phyloP scores from a whole-genome alignment of 1,140 invertebrate species.

The Pteromalus puparum region DNA sequence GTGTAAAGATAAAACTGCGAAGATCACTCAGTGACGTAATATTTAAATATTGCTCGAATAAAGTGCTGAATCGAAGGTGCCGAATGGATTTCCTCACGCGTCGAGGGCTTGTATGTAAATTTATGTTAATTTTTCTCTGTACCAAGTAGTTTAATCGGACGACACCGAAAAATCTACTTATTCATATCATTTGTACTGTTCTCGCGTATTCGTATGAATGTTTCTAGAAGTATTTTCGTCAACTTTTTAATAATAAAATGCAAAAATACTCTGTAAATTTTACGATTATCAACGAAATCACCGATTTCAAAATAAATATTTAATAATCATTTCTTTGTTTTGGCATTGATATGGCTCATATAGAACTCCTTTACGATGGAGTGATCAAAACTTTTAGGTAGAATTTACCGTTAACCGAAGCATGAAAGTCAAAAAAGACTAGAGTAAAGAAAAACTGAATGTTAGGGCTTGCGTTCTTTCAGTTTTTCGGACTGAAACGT shows the following conservation, averaged over 20 bases:
- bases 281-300: conserved; percentile 27
- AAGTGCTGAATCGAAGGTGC: not conserved
- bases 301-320: conserved; percentile 12
- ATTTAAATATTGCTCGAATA: not conserved
- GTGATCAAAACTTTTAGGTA: too few species aligned
- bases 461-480: not conserved
- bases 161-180: conserved; percentile 24
- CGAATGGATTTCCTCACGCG: not conserved
- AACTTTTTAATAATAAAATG: conserved; percentile 34
- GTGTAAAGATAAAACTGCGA: not conserved
- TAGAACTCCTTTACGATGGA: too few species aligned
- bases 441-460: not conserved
- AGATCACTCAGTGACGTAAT: not conserved
- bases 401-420: not conserved
- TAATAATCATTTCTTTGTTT: not conserved
- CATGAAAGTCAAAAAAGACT: conserved; percentile 1
- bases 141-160: not conserved
- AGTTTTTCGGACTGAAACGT: not conserved
- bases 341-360: too few species aligned
- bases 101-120: not conserved
- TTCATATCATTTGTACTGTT: conserved; percentile 39
- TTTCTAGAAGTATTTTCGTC: conserved; percentile 35
- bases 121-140: not conserved
- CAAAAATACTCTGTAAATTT: conserved; percentile 27
- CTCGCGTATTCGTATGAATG: conserved; percentile 23